phyloP scores from a whole-genome alignment of 2,888 invertebrate species.

The Drosophila setosimentum region DNA sequence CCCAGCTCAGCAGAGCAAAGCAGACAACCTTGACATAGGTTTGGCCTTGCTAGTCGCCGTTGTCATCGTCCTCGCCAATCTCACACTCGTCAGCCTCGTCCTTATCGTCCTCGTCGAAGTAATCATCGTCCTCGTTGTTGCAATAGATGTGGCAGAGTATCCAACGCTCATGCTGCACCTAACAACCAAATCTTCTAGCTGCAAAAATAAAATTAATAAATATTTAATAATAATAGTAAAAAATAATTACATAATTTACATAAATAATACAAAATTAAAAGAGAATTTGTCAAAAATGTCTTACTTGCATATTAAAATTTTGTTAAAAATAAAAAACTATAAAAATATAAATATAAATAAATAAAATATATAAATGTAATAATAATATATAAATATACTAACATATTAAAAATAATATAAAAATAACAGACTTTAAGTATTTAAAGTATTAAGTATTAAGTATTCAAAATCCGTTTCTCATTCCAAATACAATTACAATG shows the following conservation, averaged over 20 bases:
- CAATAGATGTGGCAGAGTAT: neutral
- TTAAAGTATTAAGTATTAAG: too few relatives aligned
- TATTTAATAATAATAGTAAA: neutral
- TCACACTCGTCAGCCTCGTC: neutral
- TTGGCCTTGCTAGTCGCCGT: constrained; percentile 44
- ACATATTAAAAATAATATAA: neutral
- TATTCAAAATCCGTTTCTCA: too few relatives aligned
- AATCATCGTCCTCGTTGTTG: neutral
- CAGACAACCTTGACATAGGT: constrained; percentile 57
- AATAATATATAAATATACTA: neutral
- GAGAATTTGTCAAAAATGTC: neutral
- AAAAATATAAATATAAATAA: too few relatives aligned
- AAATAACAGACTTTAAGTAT: neutral
- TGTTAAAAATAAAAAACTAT: neutral
- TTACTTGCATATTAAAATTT: too few relatives aligned
- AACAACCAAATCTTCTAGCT: neutral
- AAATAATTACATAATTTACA: neutral
- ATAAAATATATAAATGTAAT: too few relatives aligned
- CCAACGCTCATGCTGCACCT: neutral
- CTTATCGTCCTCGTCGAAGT: neutral
- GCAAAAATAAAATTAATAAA: neutral
- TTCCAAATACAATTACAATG: neutral
- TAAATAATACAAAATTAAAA: neutral
- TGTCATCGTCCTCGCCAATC: neutral
- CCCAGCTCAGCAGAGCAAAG: constrained; percentile 15